A percentile compares a stretch with the other conserved stretches of the same genome.
Evolutionary conservation across 2,888 invertebrate genomes (phyloP).

Genomic region (Athetis lepigone): DNA sequence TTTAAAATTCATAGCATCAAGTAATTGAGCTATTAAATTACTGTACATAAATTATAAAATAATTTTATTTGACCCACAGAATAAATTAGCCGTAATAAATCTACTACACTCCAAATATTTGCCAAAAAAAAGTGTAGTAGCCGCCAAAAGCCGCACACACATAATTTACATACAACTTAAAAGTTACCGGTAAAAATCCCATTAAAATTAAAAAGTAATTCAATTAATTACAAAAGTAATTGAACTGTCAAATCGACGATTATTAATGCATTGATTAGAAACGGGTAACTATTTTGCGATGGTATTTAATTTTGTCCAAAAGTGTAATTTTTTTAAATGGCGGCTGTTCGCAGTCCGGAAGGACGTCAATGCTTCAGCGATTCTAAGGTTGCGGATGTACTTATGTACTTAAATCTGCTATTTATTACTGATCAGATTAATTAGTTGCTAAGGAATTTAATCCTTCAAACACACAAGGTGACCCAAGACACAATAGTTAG

Average conservation of each 20-base stretch:
- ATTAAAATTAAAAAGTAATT: slow-evolving; percentile 35
- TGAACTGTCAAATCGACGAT: slow-evolving; percentile 51
- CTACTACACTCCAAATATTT: slow-evolving; percentile 26
- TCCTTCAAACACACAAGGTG: background rate
- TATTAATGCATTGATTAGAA: slow-evolving; percentile 44
- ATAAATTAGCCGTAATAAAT: slow-evolving; percentile 9
- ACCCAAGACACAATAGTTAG: too few relatives aligned
- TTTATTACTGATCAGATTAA: slow-evolving; percentile 14
- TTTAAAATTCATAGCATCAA: background rate
- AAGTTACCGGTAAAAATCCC: slow-evolving; percentile 22
- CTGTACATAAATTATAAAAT: slow-evolving; percentile 32
- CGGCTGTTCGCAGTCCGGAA: slow-evolving; percentile 46
- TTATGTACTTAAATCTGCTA: slow-evolving; percentile 36
- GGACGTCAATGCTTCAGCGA: slow-evolving; percentile 54
- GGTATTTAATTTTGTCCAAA: slow-evolving; percentile 23
- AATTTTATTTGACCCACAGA: background rate
- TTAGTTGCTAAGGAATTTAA: background rate
- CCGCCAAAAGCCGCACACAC: background rate
- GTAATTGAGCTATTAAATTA: slow-evolving; percentile 35
- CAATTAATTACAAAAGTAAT: slow-evolving; percentile 27
- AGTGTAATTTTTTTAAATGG: slow-evolving; percentile 38
- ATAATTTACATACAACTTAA: slow-evolving; percentile 3
- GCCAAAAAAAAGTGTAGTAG: slow-evolving; percentile 16
- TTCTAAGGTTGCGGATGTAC: slow-evolving; percentile 53
- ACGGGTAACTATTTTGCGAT: slow-evolving; percentile 33